Base-by-base conservation (phyloP, 1,140 invertebrate species). In the Calliopsis andreniformis region DNA sequence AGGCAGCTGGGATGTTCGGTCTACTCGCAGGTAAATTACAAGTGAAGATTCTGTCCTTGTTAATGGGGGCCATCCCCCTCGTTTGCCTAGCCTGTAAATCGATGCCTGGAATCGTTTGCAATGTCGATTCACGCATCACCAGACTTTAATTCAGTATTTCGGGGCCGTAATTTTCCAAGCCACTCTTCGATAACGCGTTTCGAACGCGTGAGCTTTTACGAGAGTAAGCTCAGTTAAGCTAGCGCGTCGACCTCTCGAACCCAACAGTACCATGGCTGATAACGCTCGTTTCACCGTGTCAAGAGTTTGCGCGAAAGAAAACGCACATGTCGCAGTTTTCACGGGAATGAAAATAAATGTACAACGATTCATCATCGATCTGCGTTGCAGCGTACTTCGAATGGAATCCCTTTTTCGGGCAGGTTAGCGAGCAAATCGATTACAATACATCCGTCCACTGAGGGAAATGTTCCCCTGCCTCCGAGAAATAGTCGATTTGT, bases 91-190 rank as follows among this genome's bases (percentile, higher is more conserved):
- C 43, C 18, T 39, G 77, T 75, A 83, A 83, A 83, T 82, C 79
- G 69, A 72, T 45, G 56, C 53, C 51, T 70, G 51, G 76, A 78
- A 84, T 79, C 79, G 79, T 78, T 79, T 69, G 71, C 68, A 61
- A 47, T 73, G 76, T 56, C 71, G 64, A 79, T 85, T 82, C 76
- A 79, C 76, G 83, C 82, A 73, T 49, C 83, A 51, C 14, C 45
- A 58, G 63, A 59, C 71, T 73, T 84, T 85, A 78, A 85, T 85
- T 85, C 76, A 42, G 71, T 51, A 73, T 76, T 81, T 79, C 76
- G 45, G 69, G 61, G 64, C n/a, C 55, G 72, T 83, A 76, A 85
- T 85, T 81, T 82, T 82, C 75, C 81, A 47, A 69, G 42, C 49
- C 56, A 45, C 42, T 76, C 61, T 76, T 49, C 67, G 68, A 75